Conservation (phyloP, 1,140 invertebrate species). For the Archivesica marissinica region DNA sequence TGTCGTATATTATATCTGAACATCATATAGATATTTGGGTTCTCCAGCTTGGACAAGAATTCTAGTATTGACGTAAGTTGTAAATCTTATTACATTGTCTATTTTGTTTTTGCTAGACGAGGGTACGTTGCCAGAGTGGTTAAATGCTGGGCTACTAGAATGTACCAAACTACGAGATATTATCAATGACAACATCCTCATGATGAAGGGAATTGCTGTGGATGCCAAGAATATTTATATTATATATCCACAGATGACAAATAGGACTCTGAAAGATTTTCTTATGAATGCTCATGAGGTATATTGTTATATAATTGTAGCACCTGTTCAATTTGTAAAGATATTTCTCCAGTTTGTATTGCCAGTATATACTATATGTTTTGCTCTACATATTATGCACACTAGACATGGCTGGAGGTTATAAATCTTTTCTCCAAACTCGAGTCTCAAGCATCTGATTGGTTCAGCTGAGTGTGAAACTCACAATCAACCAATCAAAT, state of each 20-base stretch:
- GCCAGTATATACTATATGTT: not conserved
- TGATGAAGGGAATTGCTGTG: constrained; percentile 41
- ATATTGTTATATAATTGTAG: not conserved
- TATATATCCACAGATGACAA: constrained; percentile 42
- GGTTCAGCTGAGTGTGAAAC: no score
- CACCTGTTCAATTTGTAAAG: not conserved
- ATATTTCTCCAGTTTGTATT: not conserved
- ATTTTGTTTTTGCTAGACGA: not conserved
- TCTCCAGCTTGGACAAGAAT: no score
- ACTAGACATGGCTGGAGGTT: no score
- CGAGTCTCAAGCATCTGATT: no score
- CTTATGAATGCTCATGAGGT: not conserved
- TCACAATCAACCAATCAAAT: no score
- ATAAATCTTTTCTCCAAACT: no score
- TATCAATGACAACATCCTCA: constrained; percentile 26
- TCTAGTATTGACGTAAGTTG: no score
- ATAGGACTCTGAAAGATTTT: constrained; percentile 52
- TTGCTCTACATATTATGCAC: not conserved
- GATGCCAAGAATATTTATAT: constrained; percentile 41
- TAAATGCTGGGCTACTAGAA: constrained; percentile 26
- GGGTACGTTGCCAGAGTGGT: constrained; percentile 33
- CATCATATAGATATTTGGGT: no score
- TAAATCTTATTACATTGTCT: no score
- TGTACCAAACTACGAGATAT: constrained; percentile 39
- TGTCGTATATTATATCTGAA: no score